Evolutionary conservation across 2,888 invertebrate genomes (phyloP), one percentile per base, ranked within the genome.

Genomic region (Zele albiditarsus): DNA sequence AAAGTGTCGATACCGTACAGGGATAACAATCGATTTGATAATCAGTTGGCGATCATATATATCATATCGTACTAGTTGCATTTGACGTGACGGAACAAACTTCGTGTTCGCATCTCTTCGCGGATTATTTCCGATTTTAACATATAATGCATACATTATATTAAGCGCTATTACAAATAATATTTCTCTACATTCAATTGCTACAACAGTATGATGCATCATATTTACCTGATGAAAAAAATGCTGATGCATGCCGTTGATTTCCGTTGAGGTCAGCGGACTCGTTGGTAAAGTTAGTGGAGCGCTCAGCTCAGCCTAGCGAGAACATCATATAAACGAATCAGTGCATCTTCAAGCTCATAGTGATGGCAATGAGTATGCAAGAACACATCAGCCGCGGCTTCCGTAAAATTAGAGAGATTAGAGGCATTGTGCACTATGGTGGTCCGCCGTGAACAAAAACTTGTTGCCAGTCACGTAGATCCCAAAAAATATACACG

Each of bases 241-340:
- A 60, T 23, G 33, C 38, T 85, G 87, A 88, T 88, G 86, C 89
- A 87, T 88, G 86, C 88, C 86, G 88, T 84, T 89, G 88, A 87
- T 84, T 84, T 84, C 84, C 76, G 75, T 58, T 79, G 88, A 87
- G 89, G 89, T 89, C 89, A 89, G 86, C 88, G 89, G 63, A 89
- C 89, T 88, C 85, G 83, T 79, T 82, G 84, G 80, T 77, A 83
- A 84, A 88, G 89, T 89, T 88, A 88, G 86, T 88, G 87, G 88
- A 89, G 89, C 88, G 88, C 86, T 87, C 83, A 85, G 84, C 84
- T 85, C 82, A 83, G 80, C 81, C 82, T 83, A 81, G 80, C 82
- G 80, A 73, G 77, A 75, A 78, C 70, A 67, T 20, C 73, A 73
- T 74, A 53, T 49, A 68, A 71, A 87, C 84, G 85, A 88, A 88